A percentile compares a stretch with the other conserved stretches of the same genome.
phyloP scores from a whole-genome alignment of 2,113 vertebrate species.

The Callaeas wilsoni region DNA sequence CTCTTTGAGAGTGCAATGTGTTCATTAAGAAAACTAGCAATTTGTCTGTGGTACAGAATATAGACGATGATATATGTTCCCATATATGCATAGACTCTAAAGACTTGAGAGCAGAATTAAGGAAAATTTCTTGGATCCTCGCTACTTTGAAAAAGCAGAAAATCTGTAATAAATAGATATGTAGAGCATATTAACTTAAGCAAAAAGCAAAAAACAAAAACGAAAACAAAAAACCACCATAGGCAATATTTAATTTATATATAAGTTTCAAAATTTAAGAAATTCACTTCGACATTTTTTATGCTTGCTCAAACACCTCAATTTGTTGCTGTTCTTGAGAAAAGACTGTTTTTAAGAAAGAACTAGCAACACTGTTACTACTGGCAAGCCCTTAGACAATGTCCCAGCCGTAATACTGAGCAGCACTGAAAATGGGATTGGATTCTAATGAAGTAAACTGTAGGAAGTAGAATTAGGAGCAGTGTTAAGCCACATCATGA shows the following conservation, averaged over 20 bases:
- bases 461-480: neutral
- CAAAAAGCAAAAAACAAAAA: neutral
- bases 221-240: neutral
- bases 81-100: neutral
- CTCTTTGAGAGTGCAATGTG: neutral
- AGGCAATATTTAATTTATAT: neutral
- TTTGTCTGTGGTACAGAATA: neutral
- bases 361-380: neutral
- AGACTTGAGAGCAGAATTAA: neutral
- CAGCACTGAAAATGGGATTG: neutral
- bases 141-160: neutral
- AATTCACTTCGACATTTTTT: neutral
- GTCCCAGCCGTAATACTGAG: neutral
- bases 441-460: neutral
- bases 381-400: neutral
- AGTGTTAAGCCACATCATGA: neutral
- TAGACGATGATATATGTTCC: neutral
- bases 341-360: neutral
- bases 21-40: slow-evolving; percentile 37
- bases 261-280: neutral
- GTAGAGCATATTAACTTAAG: neutral
- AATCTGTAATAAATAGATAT: neutral
- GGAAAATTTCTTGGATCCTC: neutral
- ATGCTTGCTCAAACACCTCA: neutral
- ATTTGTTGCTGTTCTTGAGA: neutral